Evolutionary conservation across 1,140 invertebrate genomes (phyloP).

Genomic region (Scaptomyza graminum): DNA sequence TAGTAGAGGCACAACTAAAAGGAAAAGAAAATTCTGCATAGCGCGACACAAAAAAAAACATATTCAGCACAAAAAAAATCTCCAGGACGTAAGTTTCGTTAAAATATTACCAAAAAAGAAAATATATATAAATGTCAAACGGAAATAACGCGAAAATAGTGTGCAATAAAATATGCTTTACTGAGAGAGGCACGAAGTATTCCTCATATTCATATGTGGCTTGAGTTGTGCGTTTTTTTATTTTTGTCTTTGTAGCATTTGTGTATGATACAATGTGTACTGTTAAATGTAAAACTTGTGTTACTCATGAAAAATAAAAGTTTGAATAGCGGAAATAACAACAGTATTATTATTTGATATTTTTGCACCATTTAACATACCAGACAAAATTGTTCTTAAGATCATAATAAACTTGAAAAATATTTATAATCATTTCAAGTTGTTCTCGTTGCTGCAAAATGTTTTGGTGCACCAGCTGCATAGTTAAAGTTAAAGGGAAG

Average conservation of each 20-base stretch:
- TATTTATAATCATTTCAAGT: too few species aligned
- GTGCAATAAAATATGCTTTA: conserved; percentile 70
- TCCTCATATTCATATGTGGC: conserved; percentile 27
- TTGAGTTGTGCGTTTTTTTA: conserved; percentile 23
- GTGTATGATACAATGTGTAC: neutral
- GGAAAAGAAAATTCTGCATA: conserved; percentile 52
- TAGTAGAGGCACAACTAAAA: conserved; percentile 29
- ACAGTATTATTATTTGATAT: neutral
- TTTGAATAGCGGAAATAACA: conserved; percentile 4
- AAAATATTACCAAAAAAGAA: conserved; percentile 45
- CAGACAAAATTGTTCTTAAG: too few species aligned
- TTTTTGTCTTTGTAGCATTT: neutral
- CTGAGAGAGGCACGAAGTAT: conserved; percentile 19
- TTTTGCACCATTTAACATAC: neutral
- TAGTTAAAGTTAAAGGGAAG: too few species aligned
- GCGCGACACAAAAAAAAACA: conserved; percentile 24
- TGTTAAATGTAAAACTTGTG: conserved; percentile 33
- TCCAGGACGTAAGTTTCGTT: conserved; percentile 39
- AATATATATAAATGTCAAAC: conserved; percentile 55
- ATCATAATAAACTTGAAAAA: too few species aligned
- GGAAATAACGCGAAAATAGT: conserved; percentile 75
- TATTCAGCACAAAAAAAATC: conserved; percentile 7
- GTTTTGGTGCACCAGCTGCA: too few species aligned
- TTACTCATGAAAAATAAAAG: neutral
- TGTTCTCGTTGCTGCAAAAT: too few species aligned